Evolutionary conservation across 2,113 vertebrate species (phyloP).

Genomic region (Ondatra zibethicus): DNA sequence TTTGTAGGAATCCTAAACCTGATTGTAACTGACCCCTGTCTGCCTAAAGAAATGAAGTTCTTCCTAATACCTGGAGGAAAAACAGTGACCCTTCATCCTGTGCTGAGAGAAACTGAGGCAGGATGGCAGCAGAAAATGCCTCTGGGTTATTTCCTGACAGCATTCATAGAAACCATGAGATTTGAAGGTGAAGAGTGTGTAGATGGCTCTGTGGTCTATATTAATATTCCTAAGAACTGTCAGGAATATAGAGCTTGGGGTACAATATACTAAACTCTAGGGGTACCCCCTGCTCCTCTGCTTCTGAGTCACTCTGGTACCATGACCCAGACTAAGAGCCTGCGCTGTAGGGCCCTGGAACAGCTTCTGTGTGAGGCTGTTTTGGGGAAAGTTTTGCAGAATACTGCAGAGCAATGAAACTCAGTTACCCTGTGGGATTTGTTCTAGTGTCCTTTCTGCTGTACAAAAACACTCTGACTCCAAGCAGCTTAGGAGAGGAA

Average conservation of each 20-base stretch:
- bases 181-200: background rate
- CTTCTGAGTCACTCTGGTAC: background rate
- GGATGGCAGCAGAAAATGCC: background rate
- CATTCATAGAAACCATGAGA: background rate
- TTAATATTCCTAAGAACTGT: background rate
- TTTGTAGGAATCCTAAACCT: conserved; percentile 28
- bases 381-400: background rate
- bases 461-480: too few relatives aligned
- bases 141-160: background rate
- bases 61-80: background rate
- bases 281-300: background rate
- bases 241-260: background rate
- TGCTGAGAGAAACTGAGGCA: background rate
- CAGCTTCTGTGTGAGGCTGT: background rate
- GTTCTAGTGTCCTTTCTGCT: background rate
- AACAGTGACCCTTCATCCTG: background rate
- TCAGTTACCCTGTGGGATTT: background rate
- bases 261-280: background rate
- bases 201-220: background rate
- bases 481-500: background rate
- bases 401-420: background rate
- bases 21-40: background rate
- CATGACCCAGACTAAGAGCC: background rate
- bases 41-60: conserved; percentile 49
- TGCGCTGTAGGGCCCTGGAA: background rate